Base-by-base conservation (phyloP, 2,797 vertebrate species). In the Lagocephalus sceleratus region DNA sequence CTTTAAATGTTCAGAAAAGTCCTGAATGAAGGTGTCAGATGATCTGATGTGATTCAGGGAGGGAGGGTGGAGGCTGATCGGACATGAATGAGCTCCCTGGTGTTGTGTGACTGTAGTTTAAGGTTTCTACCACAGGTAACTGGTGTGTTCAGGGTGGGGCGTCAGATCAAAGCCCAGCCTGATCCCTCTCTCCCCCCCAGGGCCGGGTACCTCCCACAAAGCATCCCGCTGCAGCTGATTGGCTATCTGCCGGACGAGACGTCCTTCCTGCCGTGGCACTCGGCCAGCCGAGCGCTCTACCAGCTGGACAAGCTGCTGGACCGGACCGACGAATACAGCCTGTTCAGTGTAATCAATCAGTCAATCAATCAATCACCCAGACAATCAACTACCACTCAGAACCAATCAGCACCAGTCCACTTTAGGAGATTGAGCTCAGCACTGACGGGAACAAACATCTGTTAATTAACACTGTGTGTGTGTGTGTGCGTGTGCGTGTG, bases 261-360 rank as follows among this genome's bases (percentile, higher is more conserved):
- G 56, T 94, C 96, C 89, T 98, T 98, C 85, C 91, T 99, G 65
- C 97, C 97, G 22, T 99, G 97, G 97, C 96, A 99, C 3, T 91
- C 97, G 40, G 95, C 95, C 90, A 98, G 96, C 83, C 82, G 94
- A 47, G 91, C 93, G 35, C 92, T 98, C 63, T 97, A 98, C 90
- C 95, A 97, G 82, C 90, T 99, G 60, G 97, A 98, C 88, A 98
- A 98, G 83, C 92, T 98, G 68, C 80, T 99, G 90, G 97, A 99
- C 88, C 95, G 96, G 74, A 95, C 94, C 3, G 94, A 98, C 48
- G 94, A 90, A 80, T 97, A 98, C 92, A 94, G 90, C 76, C 86
- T 98, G 84, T 98, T 99, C 88, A 97, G 95, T 74, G 96, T 99
- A 93, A 91, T 54, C 40, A 25, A 38, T 14, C 75, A 1, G 15